Percentiles rank a stretch among this genome's conserved stretches.
Conservation (phyloP, 2,113 vertebrate genomes). For the Myanophis thanlyinensis region DNA sequence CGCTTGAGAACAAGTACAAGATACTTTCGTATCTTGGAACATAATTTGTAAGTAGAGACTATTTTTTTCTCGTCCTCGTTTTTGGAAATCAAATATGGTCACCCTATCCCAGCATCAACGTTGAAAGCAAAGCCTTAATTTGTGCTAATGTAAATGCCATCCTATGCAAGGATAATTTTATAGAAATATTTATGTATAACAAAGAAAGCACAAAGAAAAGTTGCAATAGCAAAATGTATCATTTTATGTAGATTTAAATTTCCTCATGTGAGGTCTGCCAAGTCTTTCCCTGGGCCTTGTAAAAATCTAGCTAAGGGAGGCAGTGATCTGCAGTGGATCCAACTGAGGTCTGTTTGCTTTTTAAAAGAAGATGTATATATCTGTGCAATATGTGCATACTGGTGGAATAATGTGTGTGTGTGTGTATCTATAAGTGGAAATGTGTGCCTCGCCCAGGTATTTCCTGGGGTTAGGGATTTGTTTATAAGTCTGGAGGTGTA, state of each 20-base stretch:
- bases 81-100: too few species aligned
- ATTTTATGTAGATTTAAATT: neutral
- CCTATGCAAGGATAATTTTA: neutral
- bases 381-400: too few species aligned
- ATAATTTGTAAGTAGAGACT: too few species aligned
- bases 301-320: neutral
- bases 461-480: too few species aligned
- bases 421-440: too few species aligned
- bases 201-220: neutral
- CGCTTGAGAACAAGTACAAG: too few species aligned
- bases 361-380: neutral
- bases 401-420: too few species aligned
- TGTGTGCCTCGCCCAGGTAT: too few species aligned
- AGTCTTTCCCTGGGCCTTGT: neutral
- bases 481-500: too few species aligned
- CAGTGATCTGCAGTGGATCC: neutral
- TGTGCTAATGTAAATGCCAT: neutral
- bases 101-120: too few species aligned
- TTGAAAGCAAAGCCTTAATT: neutral
- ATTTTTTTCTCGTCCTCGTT: too few species aligned
- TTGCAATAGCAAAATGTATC: neutral
- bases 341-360: neutral
- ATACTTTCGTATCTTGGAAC: too few species aligned
- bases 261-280: neutral
- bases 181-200: neutral